These are phyloP conservation scores for Gortyna flavago DNA, from an alignment of 2,888 invertebrate genomes.

Conservation along the genomic window DNA sequence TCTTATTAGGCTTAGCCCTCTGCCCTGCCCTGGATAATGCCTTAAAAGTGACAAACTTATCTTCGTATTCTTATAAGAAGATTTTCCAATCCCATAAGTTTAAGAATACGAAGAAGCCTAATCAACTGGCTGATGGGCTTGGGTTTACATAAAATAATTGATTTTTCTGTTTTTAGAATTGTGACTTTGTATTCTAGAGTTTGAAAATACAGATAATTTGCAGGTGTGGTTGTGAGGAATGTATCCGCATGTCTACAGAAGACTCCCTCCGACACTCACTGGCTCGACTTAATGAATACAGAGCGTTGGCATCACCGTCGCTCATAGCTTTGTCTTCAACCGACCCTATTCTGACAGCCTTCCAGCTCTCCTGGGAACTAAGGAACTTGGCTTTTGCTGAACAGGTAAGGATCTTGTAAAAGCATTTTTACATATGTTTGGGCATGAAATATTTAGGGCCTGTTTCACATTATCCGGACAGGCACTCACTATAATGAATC, in stretches of 20 bases:
- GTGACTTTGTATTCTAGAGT: background rate
- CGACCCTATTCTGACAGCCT: conserved; percentile 98
- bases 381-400: conserved; percentile 96
- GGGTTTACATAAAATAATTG: background rate
- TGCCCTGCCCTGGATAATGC: too few species aligned
- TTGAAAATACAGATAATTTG: background rate
- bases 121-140: too few species aligned
- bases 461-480: too few species aligned
- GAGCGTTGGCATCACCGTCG: conserved; percentile 97
- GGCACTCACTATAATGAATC: too few species aligned
- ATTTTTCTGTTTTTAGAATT: background rate
- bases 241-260: conserved; percentile 93
- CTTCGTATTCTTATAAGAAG: too few species aligned
- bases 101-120: too few species aligned
- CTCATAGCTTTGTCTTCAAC: conserved; percentile 97
- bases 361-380: conserved; percentile 98
- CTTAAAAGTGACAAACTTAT: too few species aligned
- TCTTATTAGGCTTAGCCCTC: too few species aligned
- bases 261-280: conserved; percentile 95
- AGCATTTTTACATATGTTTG: background rate
- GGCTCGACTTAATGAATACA: conserved; percentile 97
- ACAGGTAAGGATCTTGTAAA: conserved; percentile 74
- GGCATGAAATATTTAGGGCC: background rate
- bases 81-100: too few species aligned
- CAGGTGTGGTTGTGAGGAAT: conserved; percentile 96